phyloP scores from a whole-genome alignment of 2,888 invertebrate genomes.

The Cerceris rybyensis region DNA sequence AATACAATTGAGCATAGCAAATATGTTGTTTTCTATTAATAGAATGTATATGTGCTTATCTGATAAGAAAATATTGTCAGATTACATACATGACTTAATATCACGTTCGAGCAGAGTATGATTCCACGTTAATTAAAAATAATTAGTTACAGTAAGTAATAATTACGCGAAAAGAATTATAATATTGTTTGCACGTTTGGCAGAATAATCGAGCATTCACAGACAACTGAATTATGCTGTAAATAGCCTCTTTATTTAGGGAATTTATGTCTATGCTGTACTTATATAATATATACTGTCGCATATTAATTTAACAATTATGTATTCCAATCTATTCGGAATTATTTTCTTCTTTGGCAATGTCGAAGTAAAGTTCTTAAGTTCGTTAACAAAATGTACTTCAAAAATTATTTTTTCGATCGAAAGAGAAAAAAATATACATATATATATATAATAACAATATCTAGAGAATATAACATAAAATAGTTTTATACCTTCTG shows the following conservation, averaged over 20 bases:
- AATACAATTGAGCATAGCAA: conserved; percentile 12
- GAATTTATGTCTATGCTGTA: conserved; percentile 52
- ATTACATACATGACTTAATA: conserved; percentile 3
- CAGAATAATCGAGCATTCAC: conserved; percentile 7
- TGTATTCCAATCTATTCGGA: neutral
- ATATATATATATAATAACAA: too few species aligned
- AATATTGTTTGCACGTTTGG: neutral
- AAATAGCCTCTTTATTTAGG: conserved; percentile 43
- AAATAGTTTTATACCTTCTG: too few species aligned
- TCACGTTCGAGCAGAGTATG: neutral
- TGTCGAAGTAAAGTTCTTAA: too few species aligned
- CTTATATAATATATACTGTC: conserved; percentile 61
- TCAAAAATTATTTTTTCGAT: too few species aligned
- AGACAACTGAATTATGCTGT: conserved; percentile 15
- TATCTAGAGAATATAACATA: too few species aligned
- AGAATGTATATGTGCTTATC: conserved; percentile 15
- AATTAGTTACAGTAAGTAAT: neutral
- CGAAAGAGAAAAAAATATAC: too few species aligned
- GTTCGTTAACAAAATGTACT: too few species aligned
- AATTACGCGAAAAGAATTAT: conserved; percentile 1
- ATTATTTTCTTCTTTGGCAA: neutral
- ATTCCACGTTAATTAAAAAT: neutral
- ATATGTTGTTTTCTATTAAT: conserved; percentile 32
- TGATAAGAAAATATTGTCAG: conserved; percentile 14
- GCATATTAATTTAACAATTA: conserved; percentile 24